These are phyloP conservation scores for Drosophila rufa DNA, from an alignment of 1,140 invertebrate genomes.

Conservation along the genomic window DNA sequence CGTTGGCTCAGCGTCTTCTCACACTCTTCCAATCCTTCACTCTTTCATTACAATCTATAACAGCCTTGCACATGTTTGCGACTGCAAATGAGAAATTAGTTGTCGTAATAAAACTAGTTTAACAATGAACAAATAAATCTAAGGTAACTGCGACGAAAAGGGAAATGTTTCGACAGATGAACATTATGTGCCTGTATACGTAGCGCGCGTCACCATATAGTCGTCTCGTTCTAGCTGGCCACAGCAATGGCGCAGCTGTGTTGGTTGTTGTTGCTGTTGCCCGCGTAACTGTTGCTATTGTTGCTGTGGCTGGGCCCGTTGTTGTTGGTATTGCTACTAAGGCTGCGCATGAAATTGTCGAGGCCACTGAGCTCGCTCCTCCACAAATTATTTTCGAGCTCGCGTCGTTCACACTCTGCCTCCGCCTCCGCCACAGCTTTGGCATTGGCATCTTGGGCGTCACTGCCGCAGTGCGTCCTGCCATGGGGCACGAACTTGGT, in stretches of 20 bases:
- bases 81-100: constrained; percentile 85
- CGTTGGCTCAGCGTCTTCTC: constrained; percentile 63
- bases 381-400: constrained; percentile 78
- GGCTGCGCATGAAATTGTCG: constrained; percentile 79
- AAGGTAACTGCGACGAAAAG: constrained; percentile 37
- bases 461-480: constrained; percentile 66
- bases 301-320: constrained; percentile 8
- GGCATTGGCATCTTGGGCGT: constrained; percentile 25
- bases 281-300: constrained; percentile 34
- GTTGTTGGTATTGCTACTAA: constrained; percentile 61
- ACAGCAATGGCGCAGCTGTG: constrained; percentile 61
- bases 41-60: constrained; percentile 73
- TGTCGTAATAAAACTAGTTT: constrained; percentile 84
- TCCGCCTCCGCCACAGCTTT: constrained; percentile 41
- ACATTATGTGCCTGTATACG: constrained; percentile 31
- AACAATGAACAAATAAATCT: constrained; percentile 59
- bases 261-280: constrained; percentile 36
- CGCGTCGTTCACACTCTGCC: constrained; percentile 61
- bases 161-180: constrained; percentile 40
- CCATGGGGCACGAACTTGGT: constrained; percentile 68
- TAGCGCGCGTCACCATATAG: constrained; percentile 24
- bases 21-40: constrained; percentile 71
- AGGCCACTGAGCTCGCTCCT: constrained; percentile 81
- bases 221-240: constrained; percentile 67
- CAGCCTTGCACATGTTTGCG: constrained; percentile 70